Conservation (phyloP, 2,888 invertebrate species). For the Cantharis lateralis region DNA sequence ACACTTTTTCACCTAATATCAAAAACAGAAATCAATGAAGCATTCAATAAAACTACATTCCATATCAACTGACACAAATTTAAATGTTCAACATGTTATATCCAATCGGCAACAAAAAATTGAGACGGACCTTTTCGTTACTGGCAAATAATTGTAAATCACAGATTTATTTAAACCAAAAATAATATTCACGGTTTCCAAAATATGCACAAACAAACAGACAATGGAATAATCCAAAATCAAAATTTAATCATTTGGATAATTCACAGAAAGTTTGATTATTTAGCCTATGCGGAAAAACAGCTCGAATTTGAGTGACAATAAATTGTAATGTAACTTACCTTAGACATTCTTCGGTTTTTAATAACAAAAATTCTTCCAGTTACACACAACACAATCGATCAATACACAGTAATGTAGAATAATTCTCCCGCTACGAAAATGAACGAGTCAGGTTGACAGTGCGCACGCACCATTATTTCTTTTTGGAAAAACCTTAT, state of each 20-base stretch:
- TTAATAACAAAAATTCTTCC: slow-evolving; percentile 18
- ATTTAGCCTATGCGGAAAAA: not conserved
- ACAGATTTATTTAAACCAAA: not conserved
- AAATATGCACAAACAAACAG: not conserved
- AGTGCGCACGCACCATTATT: slow-evolving; percentile 29
- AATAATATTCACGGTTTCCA: not conserved
- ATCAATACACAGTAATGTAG: slow-evolving; percentile 34
- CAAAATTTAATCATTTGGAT: not conserved
- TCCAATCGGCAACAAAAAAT: not conserved
- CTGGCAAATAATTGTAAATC: not conserved
- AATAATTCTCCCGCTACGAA: slow-evolving; percentile 35
- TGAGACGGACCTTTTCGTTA: not conserved
- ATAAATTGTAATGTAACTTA: slow-evolving; percentile 12
- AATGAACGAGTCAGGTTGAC: slow-evolving; percentile 23
- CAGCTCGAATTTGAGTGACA: not conserved
- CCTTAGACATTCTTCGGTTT: slow-evolving; percentile 31
- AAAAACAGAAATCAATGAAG: slow-evolving; percentile 2
- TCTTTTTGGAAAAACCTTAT: not conserved
- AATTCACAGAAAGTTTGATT: not conserved
- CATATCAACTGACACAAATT: not conserved
- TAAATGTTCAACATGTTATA: not conserved
- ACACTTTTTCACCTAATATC: not conserved
- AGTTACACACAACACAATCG: slow-evolving; percentile 27
- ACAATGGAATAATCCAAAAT: not conserved
- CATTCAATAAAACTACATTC: not conserved